Evolutionary conservation across 1,140 invertebrate species (phyloP), one percentile per base, ranked within the genome.

Genomic region (Thereuonema tuberculata): DNA sequence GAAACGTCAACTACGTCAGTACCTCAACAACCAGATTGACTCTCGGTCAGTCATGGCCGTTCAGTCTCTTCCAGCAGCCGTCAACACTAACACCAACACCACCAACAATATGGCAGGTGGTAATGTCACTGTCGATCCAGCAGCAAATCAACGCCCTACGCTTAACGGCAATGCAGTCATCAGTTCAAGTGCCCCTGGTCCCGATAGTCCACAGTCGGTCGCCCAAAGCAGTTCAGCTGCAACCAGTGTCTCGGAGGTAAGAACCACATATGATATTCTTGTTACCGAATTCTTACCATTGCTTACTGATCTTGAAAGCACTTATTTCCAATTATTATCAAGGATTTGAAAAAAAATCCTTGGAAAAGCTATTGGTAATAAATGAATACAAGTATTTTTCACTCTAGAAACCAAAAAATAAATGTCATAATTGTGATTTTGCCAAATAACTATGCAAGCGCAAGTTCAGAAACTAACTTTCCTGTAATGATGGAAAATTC

Each of bases 1-100:
- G 70, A 87, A 89, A 69, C 86, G 83, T 68, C 89, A 93, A 75
- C 86, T 93, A 37, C 80, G 85, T 9, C 84, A 89, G 70, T 93
- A 86, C 74, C 77, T 93, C 24, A 48, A 37, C 24, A 25, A 14
- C 23, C 49, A 48, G n/a, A n/a, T n/a, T n/a, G n/a, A n/a, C n/a
- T n/a, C n/a, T n/a, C n/a, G n/a, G 43, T 53, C 49, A 28, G 58
- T 52, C 24, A 59, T 46, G 17, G 53, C 20, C 78, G 79, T 67
- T 71, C 77, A 73, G 62, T 75, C 67, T 72, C 83, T 69, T 59
- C 69, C 69, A 20, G n/a, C n/a, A n/a, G 61, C 57, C 53, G 12
- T 59, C 58, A n/a, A 23, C 58, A 59, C 17, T 50, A 58, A n/a
- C 63, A 50, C 27, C 56, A 58, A 26, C 56, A 59, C 21, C 9